phyloP scores from a whole-genome alignment of 2,113 vertebrate species.

The Cynoglossus semilaevis region DNA sequence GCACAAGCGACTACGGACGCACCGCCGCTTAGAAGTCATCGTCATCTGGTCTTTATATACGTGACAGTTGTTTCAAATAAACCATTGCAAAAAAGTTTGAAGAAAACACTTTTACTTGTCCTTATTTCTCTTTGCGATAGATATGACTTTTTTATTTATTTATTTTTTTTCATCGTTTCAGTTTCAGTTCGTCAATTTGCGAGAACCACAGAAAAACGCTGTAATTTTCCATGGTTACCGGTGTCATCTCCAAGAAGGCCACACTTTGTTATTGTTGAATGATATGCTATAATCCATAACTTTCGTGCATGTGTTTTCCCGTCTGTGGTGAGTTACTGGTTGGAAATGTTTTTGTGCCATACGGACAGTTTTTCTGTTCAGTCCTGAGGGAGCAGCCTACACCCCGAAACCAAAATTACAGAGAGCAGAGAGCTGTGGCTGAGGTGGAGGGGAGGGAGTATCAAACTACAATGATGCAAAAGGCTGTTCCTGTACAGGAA shows the following conservation, averaged over 20 bases:
- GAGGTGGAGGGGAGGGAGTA: conserved; percentile 5
- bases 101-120: no score
- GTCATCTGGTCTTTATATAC: no score
- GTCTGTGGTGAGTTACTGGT: conserved; percentile 39
- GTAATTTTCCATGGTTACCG: conserved; percentile 47
- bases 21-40: no score
- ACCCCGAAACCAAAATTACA: conserved; percentile 67
- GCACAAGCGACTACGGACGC: no score
- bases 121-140: no score
- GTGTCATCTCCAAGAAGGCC: conserved; percentile 38
- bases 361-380: conserved; percentile 23
- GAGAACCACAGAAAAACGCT: conserved; percentile 44
- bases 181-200: conserved; percentile 29
- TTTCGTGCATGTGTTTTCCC: not conserved
- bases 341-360: conserved; percentile 29
- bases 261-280: conserved; percentile 30
- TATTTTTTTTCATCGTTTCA: conserved; percentile 23
- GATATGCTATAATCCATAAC: conserved; percentile 35
- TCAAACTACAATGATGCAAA: conserved; percentile 18
- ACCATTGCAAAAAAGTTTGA: no score
- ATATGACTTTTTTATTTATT: conserved; percentile 21
- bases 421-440: conserved; percentile 21
- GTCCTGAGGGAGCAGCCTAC: conserved; percentile 41
- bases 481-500: conserved; percentile 13
- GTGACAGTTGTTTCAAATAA: no score